Evolutionary conservation across 1,140 invertebrate genomes (phyloP).

Genomic region (Rhopalosiphum padi): DNA sequence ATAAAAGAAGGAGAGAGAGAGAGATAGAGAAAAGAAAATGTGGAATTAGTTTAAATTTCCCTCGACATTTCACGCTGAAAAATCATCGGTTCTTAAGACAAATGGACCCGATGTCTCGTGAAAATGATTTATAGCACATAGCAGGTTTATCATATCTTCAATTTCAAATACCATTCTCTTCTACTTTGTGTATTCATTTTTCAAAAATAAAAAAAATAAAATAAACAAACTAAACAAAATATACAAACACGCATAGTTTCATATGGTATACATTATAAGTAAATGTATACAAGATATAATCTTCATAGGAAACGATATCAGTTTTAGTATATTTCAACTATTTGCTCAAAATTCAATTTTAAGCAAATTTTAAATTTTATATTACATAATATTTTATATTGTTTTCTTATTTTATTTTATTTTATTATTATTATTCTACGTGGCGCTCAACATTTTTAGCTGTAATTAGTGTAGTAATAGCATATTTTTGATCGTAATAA

Average conservation of each 20-base stretch:
- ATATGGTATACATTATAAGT: neutral
- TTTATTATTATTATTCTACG: neutral
- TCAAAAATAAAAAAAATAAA: constrained; percentile 12
- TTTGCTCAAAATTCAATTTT: neutral
- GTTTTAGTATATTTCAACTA: neutral
- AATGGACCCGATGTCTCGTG: constrained; percentile 33
- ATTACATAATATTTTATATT: neutral
- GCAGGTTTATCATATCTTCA: constrained; percentile 10
- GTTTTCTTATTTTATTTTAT: neutral
- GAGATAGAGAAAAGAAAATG: neutral
- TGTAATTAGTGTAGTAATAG: neutral
- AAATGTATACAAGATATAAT: neutral
- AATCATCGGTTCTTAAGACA: constrained; percentile 53
- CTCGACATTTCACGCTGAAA: constrained; percentile 31
- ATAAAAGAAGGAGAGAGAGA: neutral
- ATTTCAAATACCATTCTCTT: neutral
- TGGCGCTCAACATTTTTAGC: neutral
- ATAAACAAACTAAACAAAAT: neutral
- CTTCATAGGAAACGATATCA: neutral
- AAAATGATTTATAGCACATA: constrained; percentile 24
- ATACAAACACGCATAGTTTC: neutral
- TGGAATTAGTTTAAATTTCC: constrained; percentile 49
- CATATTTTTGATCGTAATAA: neutral
- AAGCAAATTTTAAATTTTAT: neutral
- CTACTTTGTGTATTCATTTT: constrained; percentile 38